phyloP scores from a whole-genome alignment of 2,113 vertebrate genomes.

The Stercorarius parasiticus region DNA sequence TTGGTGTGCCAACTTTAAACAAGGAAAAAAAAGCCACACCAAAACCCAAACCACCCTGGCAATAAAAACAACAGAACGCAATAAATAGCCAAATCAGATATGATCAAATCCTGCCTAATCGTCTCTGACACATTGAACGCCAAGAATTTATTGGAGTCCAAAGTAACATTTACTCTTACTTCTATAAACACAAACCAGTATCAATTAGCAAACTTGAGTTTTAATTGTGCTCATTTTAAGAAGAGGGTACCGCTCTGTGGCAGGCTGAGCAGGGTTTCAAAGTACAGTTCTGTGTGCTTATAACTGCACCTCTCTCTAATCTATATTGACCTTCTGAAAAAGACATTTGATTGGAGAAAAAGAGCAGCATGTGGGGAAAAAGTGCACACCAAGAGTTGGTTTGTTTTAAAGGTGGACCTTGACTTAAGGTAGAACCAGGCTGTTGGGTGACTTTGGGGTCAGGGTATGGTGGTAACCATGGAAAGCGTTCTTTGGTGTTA shows the following conservation, averaged over 20 bases:
- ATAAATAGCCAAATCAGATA: neutral
- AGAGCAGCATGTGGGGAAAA: neutral
- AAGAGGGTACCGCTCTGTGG: slow-evolving; percentile 28
- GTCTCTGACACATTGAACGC: neutral
- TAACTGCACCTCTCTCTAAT: slow-evolving; percentile 31
- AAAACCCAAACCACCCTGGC: neutral
- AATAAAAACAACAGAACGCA: neutral
- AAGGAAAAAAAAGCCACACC: neutral
- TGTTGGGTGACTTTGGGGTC: neutral
- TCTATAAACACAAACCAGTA: neutral
- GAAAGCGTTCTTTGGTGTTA: neutral
- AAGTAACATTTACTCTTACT: slow-evolving; percentile 32
- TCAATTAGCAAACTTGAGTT: slow-evolving; percentile 39
- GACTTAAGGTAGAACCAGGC: neutral
- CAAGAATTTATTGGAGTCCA: neutral
- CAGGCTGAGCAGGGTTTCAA: slow-evolving; percentile 55
- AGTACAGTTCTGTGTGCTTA: slow-evolving; percentile 42
- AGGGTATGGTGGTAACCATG: neutral
- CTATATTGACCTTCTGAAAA: slow-evolving; percentile 41
- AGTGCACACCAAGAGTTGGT: neutral
- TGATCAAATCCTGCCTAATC: neutral
- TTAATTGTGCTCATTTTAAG: neutral
- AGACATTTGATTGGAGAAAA: slow-evolving; percentile 9
- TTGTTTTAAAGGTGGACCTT: slow-evolving; percentile 33
- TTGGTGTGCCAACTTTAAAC: neutral